A percentile compares a stretch with the other conserved stretches of the same genome.
Conservation (phyloP, 2,113 vertebrate genomes). For the Mormyrus lacerda region DNA sequence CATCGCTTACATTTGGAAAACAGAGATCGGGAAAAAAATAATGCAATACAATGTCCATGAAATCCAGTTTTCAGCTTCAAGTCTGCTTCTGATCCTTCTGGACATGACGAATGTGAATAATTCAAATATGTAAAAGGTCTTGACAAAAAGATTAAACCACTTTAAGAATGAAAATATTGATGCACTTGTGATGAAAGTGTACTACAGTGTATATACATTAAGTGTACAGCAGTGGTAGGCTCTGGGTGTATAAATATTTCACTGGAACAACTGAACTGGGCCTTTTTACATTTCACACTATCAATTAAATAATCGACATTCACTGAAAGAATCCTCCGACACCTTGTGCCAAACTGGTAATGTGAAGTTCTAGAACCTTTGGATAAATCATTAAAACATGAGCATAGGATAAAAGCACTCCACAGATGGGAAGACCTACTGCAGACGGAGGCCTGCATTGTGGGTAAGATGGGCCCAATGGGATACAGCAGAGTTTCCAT, state of each 20-base stretch:
- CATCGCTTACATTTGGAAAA: background rate
- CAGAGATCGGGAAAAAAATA: background rate
- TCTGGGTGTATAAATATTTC: background rate
- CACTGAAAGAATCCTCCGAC: background rate
- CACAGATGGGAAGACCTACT: constrained; percentile 8
- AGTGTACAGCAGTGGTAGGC: background rate
- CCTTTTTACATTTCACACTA: background rate
- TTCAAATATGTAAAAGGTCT: background rate
- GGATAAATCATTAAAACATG: constrained; percentile 32
- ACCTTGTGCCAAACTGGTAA: constrained; percentile 3
- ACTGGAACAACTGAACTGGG: background rate
- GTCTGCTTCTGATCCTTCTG: background rate
- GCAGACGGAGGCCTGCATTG: constrained; percentile 14
- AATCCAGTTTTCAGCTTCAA: background rate
- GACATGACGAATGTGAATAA: background rate
- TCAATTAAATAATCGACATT: background rate
- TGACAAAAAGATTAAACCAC: background rate
- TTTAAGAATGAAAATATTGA: background rate
- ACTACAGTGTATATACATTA: background rate
- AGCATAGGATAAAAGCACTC: background rate
- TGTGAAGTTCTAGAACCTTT: constrained; percentile 32
- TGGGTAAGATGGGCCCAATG: constrained; percentile 8
- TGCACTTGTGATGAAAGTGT: background rate
- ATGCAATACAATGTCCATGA: background rate
- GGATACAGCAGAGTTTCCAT: background rate